Base-by-base conservation (phyloP, 2,113 vertebrate genomes). In the Opisthocomus hoazin region DNA sequence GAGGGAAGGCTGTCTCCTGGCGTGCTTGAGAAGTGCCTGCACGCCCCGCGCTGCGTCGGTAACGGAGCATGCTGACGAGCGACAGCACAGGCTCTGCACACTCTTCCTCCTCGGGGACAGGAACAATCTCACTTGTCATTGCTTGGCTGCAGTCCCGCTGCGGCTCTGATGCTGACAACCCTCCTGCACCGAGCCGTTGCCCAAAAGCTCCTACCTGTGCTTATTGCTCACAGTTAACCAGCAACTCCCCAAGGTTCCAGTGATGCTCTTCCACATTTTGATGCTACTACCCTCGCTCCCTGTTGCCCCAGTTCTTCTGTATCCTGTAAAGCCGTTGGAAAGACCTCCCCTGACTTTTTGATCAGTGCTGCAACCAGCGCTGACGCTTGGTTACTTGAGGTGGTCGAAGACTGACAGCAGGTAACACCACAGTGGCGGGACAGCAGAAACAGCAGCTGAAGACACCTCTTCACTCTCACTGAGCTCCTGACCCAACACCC, bases 361-460 rank as follows among this genome's bases (percentile, higher is more conserved):
- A 16, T 37, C 43, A 20, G 57, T 1, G 1, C 57, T 56, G 56
- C 19, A 20, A 19, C 21, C 68, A 30, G 58, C 1, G 0, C 36
- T 27, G 57, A 14, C 7, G 0, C 54, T 82, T 30, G 39, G 51
- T 70, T 56, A 17, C 46, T 46, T 43, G 66, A 43, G 58, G 9
- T 2, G 24, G 34, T 32, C 3, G 1, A 15, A 30, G 57, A 23
- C 32, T 63, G 24, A 11, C 32, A 17, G 66, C 7, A 58, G 73
- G 20, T 26, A 18, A 43, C 71, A 18, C 10, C 45, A 26, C 24
- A 12, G 2, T 2, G 12, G 13, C 81, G 50, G 51, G 70, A 16
- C 61, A 80, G 73, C 84, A 87, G 80, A 54, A 34, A 30, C 1
- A 48, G 70, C 75, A 56, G 58, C 80, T 57, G 91, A n/a, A 66